phyloP scores from a whole-genome alignment of 2,113 vertebrate genomes.

The Limnothrissa miodon region DNA sequence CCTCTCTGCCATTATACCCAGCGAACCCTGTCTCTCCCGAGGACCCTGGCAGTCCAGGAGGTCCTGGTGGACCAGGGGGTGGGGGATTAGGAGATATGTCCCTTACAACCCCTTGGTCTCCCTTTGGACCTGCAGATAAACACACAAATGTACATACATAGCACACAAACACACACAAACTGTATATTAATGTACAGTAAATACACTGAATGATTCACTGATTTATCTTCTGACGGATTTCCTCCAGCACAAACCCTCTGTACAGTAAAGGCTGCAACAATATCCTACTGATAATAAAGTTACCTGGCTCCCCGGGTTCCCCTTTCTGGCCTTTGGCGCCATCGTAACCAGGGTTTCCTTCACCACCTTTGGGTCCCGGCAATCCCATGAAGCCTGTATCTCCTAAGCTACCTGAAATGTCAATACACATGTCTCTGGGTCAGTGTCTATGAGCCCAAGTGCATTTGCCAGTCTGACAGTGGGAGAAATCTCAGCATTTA shows the following conservation, averaged over 20 bases:
- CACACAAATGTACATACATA: not conserved
- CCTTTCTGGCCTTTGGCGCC: not conserved
- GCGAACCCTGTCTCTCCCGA: conserved; percentile 45
- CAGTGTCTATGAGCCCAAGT: not conserved
- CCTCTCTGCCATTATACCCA: conserved; percentile 26
- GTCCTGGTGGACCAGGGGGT: not conserved
- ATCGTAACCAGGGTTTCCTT: not conserved
- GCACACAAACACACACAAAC: not conserved
- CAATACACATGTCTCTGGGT: not conserved
- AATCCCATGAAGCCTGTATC: conserved; percentile 12
- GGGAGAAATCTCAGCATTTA: not conserved
- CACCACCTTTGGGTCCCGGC: not conserved
- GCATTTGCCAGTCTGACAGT: not conserved
- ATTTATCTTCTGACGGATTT: too few relatives aligned
- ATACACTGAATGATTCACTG: not conserved
- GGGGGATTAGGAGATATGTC: not conserved
- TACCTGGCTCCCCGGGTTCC: not conserved
- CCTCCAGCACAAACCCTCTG: too few relatives aligned
- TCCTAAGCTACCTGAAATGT: not conserved
- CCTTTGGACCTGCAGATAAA: not conserved
- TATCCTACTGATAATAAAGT: not conserved
- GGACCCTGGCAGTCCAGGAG: conserved; percentile 45
- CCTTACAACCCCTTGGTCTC: not conserved
- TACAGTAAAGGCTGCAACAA: too few relatives aligned
- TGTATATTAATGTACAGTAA: not conserved